Conservation (phyloP, 2,113 vertebrate species). For the Leucosticte australis region DNA sequence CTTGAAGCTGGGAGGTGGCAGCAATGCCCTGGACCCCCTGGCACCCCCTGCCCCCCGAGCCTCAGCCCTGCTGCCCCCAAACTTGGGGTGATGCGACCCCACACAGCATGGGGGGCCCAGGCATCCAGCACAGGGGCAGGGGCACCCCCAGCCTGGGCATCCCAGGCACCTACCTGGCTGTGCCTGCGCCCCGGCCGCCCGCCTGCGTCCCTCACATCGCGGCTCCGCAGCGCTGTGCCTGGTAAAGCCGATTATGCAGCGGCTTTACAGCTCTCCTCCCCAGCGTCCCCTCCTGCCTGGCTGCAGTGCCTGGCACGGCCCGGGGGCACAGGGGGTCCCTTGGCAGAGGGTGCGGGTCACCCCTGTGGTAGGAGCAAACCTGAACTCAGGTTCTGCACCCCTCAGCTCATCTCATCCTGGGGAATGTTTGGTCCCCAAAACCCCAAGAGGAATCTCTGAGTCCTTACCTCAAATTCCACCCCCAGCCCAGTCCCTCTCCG, state of each 20-base stretch:
- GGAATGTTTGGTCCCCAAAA: neutral
- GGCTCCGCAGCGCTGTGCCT: neutral
- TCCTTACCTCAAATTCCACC: neutral
- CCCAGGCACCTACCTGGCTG: slow-evolving; percentile 12
- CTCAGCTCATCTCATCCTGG: neutral
- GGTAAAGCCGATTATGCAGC: neutral
- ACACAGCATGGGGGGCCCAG: accelerated
- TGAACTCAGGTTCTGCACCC: neutral
- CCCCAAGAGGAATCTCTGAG: neutral
- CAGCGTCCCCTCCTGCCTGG: neutral
- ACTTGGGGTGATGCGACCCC: accelerated
- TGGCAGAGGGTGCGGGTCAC: too few species aligned
- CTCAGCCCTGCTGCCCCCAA: neutral
- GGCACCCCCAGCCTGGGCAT: neutral
- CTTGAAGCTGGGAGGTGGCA: neutral
- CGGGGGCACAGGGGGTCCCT: neutral
- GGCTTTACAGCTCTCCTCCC: neutral
- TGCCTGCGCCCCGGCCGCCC: neutral
- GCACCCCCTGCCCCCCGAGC: neutral
- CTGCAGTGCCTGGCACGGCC: slow-evolving; percentile 8
- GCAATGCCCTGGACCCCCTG: accelerated
- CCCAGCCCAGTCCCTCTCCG: neutral
- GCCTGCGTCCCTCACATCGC: neutral
- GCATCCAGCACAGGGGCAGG: neutral
- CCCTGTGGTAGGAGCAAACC: neutral